phyloP scores from a whole-genome alignment of 2,888 invertebrate species.

The Arctia plantaginis region DNA sequence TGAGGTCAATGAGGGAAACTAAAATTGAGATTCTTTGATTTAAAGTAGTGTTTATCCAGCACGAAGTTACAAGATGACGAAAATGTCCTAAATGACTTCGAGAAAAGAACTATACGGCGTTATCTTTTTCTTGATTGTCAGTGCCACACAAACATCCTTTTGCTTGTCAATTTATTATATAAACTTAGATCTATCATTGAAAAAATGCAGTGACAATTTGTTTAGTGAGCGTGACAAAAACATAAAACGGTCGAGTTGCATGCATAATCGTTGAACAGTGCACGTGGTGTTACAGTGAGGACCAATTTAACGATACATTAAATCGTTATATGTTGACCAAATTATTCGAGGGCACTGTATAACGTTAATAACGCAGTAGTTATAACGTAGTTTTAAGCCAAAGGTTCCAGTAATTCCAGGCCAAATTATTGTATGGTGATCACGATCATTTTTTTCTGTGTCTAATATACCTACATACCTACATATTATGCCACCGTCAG shows the following conservation, averaged over 20 bases:
- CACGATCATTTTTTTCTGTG: too few species aligned
- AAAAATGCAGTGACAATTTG: conserved; percentile 7
- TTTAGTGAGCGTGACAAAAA: conserved; percentile 39
- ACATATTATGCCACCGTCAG: too few species aligned
- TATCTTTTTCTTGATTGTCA: not conserved
- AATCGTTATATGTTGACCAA: conserved; percentile 46
- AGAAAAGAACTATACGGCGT: accelerated
- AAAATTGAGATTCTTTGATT: too few species aligned
- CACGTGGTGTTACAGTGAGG: conserved; percentile 53
- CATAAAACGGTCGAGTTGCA: conserved; percentile 46
- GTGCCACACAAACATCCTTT: not conserved
- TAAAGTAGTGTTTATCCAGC: not conserved
- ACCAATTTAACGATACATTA: conserved; percentile 61
- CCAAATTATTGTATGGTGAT: too few species aligned
- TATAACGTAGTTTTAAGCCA: too few species aligned
- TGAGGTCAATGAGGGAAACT: too few species aligned
- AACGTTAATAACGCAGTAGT: not conserved
- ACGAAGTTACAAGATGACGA: not conserved
- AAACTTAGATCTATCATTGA: conserved; percentile 3
- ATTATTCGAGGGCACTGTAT: conserved; percentile 7
- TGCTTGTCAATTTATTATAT: not conserved
- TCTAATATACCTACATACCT: too few species aligned
- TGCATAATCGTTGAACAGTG: conserved; percentile 48
- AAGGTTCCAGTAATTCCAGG: too few species aligned
- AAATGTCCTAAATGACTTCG: not conserved